Conservation (phyloP, 2,113 vertebrate genomes). For the Redunca redunca region DNA sequence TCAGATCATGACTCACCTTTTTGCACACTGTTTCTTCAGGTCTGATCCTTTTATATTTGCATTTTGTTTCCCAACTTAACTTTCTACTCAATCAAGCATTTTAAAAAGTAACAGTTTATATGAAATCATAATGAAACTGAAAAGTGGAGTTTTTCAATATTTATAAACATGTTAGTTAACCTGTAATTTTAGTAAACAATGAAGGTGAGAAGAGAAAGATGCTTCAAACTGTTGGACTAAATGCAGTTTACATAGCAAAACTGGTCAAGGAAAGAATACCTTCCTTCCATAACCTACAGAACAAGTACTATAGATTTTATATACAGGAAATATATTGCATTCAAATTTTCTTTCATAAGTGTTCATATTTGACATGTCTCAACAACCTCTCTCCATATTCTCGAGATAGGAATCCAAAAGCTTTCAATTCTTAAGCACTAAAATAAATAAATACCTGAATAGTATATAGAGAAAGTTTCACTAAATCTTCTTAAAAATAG, state of each 20-base stretch:
- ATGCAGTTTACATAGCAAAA: slow-evolving; percentile 52
- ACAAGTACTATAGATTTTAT: slow-evolving; percentile 54
- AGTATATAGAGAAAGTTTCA: not conserved
- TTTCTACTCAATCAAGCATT: not conserved
- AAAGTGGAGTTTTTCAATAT: slow-evolving; percentile 13
- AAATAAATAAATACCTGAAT: not conserved
- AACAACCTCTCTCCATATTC: slow-evolving; percentile 63
- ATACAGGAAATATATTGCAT: slow-evolving; percentile 54
- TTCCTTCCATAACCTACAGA: slow-evolving; percentile 61
- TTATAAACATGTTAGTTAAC: slow-evolving; percentile 50
- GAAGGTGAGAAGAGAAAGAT: slow-evolving; percentile 1
- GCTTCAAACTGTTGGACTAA: slow-evolving; percentile 27
- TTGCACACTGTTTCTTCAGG: not conserved
- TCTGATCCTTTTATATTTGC: not conserved
- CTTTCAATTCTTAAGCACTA: not conserved
- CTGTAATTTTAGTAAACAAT: slow-evolving; percentile 32
- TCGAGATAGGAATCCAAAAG: not conserved
- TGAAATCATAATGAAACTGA: not conserved
- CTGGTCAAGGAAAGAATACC: slow-evolving; percentile 35
- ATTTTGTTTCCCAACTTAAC: slow-evolving; percentile 3
- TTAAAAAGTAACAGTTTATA: not conserved
- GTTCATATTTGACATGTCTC: slow-evolving; percentile 63
- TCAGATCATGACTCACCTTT: not conserved
- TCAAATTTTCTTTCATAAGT: slow-evolving; percentile 39
- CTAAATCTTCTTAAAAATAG: not conserved